Evolutionary conservation across 2,797 vertebrate genomes (phyloP), one percentile per base, ranked within the genome.

Genomic region (Sebastes vulpes): DNA sequence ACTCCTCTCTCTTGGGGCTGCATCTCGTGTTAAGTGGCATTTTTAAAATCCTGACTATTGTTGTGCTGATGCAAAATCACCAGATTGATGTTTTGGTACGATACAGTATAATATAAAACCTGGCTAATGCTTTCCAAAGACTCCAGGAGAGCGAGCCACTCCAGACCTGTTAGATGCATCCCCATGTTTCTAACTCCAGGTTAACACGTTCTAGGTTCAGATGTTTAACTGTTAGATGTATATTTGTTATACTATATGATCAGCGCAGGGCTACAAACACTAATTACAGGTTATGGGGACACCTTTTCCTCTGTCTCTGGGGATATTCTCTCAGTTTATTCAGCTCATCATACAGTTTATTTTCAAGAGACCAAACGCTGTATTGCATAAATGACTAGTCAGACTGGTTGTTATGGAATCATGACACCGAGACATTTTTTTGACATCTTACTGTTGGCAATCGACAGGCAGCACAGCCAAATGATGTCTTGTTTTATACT

Each of bases 1-100:
- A 94, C 91, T 73, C 67, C 59, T 86, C 54, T 85, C 21, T 85
- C 58, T 68, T 71, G 91, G 74, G 64, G 71, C 25, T 92, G 89
- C 82, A 85, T 91, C 84, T 88, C 52, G 56, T 70, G 54, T 74
- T 57, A 50, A 53, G 73, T 79, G 79, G 77, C n/a, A 42, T 78
- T 75, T 65, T 75, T 18, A 6, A 72, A 35, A 35, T 14, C 3
- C 14, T 23, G 6, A 80, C 14, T 18, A 50, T 64, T 52, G 31
- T 64, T 10, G 8, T 57, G 21, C 38, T 20, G 18, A 68, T 56
- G 4, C 11, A 50, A 65, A 74, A 58, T 72, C 23, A 57, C 2
- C 2, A 67, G 5, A 32, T 4, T 46, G 38, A 69, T 38, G 16
- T 65, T 14, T 14, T 32, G 18, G 31, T 56, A 21, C 7, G 8